Evolutionary conservation across 2,113 vertebrate species (phyloP).

Genomic region (Callipepla californica): DNA sequence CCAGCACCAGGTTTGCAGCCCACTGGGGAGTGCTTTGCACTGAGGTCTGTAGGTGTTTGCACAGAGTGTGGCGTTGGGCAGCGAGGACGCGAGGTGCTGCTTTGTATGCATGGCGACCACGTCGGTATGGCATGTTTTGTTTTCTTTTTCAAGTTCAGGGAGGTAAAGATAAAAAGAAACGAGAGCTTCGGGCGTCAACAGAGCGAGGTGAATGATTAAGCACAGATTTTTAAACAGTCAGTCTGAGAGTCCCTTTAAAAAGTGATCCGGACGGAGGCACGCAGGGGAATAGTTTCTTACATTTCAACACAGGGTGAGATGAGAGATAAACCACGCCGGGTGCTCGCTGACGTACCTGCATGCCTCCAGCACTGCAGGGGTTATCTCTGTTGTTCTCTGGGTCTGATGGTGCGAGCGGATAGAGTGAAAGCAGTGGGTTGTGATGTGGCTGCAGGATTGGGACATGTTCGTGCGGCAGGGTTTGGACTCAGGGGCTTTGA

Average conservation of each 20-base stretch:
- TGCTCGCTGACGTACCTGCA: background rate
- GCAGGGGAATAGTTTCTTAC: background rate
- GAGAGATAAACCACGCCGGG: background rate
- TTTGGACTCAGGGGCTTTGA: background rate
- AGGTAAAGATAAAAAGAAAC: background rate
- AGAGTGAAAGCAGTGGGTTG: background rate
- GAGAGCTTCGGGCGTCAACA: background rate
- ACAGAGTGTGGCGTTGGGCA: background rate
- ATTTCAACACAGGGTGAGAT: background rate
- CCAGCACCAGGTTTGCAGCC: too few relatives aligned
- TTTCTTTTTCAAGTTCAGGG: background rate
- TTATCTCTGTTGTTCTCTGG: background rate
- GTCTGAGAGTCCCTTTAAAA: background rate
- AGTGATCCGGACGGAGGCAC: accelerated
- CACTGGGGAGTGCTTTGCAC: too few relatives aligned
- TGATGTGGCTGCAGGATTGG: accelerated
- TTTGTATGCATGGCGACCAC: accelerated
- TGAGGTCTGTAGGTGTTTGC: too few relatives aligned
- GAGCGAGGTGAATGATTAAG: background rate
- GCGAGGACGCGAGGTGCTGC: background rate
- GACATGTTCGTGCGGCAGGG: background rate
- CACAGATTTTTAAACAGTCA: background rate
- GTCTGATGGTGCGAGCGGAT: background rate
- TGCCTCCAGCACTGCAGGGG: background rate
- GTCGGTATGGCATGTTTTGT: background rate